A percentile compares a stretch with the other conserved stretches of the same genome.
Evolutionary conservation across 2,888 invertebrate species (phyloP).

Genomic region (Meganola albula): DNA sequence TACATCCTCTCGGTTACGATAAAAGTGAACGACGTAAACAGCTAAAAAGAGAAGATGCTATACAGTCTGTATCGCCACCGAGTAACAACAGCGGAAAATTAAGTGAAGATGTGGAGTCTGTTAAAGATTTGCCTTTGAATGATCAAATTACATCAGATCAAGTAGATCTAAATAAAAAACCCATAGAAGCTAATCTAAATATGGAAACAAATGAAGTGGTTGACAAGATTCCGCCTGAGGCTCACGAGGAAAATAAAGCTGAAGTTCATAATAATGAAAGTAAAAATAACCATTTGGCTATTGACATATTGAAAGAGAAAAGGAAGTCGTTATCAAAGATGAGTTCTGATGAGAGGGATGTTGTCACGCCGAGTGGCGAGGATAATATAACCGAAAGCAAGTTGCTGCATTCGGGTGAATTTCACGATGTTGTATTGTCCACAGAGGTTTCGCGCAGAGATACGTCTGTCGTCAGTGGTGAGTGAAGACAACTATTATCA

Average conservation of each 20-base stretch:
- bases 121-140: slow-evolving; percentile 42
- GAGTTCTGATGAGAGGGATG: slow-evolving; percentile 61
- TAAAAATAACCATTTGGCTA: slow-evolving; percentile 18
- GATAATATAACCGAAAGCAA: slow-evolving; percentile 27
- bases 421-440: slow-evolving; percentile 70
- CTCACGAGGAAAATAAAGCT: slow-evolving; percentile 1
- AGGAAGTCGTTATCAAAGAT: slow-evolving; percentile 29
- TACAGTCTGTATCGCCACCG: slow-evolving; percentile 68
- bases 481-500: slow-evolving; percentile 77
- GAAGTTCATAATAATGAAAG: slow-evolving; percentile 1
- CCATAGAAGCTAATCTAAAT: too few species aligned
- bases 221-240: background rate
- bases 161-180: slow-evolving; percentile 11
- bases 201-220: slow-evolving; percentile 3
- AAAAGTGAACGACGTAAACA: slow-evolving; percentile 64
- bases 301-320: slow-evolving; percentile 12
- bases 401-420: slow-evolving; percentile 72
- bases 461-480: slow-evolving; percentile 71
- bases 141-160: slow-evolving; percentile 22
- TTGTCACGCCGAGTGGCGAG: slow-evolving; percentile 50
- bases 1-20: slow-evolving; percentile 63
- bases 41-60: slow-evolving; percentile 70
- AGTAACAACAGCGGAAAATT: slow-evolving; percentile 67
- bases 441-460: slow-evolving; percentile 64
- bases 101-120: slow-evolving; percentile 65